Evolutionary conservation across 53 echinoderm and acorn worm species (phyloP).

Genomic region (Apostichopus leukothele): DNA sequence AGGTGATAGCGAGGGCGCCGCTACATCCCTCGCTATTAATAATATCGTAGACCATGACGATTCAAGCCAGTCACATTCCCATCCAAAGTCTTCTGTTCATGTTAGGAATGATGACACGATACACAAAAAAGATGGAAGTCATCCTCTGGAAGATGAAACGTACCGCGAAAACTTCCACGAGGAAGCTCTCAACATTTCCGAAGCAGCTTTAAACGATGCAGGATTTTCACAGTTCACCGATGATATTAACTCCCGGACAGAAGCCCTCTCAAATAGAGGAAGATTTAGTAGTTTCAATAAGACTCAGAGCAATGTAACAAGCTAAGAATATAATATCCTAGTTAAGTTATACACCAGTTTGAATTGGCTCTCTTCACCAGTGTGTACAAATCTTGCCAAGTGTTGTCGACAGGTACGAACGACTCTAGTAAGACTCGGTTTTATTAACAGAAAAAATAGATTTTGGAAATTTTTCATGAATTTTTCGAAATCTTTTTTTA

Average conservation of each 20-base stretch:
- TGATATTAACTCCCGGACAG: constrained; percentile 28
- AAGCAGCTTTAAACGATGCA: constrained; percentile 17
- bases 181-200: constrained; percentile 4
- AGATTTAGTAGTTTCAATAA: constrained; percentile 38
- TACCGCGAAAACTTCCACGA: constrained; percentile 9
- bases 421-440: too few species aligned
- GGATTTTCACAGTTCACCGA: constrained; percentile 17
- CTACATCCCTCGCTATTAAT: neutral
- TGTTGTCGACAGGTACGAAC: too few species aligned
- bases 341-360: neutral
- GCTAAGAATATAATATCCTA: neutral
- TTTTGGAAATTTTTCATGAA: too few species aligned
- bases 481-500: too few species aligned
- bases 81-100: neutral
- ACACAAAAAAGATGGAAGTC: neutral
- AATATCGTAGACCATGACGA: neutral
- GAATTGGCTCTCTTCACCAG: too few species aligned
- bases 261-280: constrained; percentile 40
- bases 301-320: neutral
- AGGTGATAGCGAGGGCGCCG: neutral
- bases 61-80: constrained; percentile 30
- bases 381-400: too few species aligned
- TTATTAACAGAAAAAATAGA: too few species aligned
- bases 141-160: constrained; percentile 9
- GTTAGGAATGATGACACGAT: neutral